Evolutionary conservation across 2,113 vertebrate genomes (phyloP).

Genomic region (Indicator indicator): DNA sequence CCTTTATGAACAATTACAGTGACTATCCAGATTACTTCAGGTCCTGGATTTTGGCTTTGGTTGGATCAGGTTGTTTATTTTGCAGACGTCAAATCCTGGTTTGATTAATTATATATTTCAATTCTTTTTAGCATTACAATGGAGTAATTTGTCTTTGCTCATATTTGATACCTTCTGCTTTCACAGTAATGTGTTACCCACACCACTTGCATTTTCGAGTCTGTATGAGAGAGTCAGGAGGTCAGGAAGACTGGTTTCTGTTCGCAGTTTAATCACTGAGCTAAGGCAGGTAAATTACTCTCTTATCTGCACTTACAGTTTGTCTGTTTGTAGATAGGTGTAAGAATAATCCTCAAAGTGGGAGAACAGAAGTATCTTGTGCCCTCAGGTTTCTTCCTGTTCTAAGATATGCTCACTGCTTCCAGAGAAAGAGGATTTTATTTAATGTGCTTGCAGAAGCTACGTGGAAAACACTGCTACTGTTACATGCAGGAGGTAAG

Average conservation of each 20-base stretch:
- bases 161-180: not conserved
- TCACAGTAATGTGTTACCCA: not conserved
- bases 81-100: not conserved
- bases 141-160: not conserved
- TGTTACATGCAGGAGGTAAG: not conserved
- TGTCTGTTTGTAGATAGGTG: not conserved
- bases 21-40: not conserved
- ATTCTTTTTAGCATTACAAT: not conserved
- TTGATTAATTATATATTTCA: not conserved
- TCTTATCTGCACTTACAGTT: not conserved
- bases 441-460: not conserved
- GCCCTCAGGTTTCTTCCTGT: not conserved
- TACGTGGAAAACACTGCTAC: not conserved
- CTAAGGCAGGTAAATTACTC: not conserved
- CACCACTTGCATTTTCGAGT: not conserved
- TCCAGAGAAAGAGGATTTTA: not conserved
- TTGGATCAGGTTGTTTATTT: not conserved
- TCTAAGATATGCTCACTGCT: not conserved
- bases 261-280: not conserved
- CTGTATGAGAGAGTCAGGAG: not conserved
- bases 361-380: not conserved
- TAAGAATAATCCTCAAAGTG: not conserved
- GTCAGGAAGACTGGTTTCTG: not conserved
- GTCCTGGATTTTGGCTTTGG: not conserved
- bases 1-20: not conserved